A percentile compares a stretch with the other conserved stretches of the same genome.
These are phyloP conservation scores for Drosophila nr. fundita DNA, from an alignment of 2,888 invertebrate genomes.

Conservation along the genomic window DNA sequence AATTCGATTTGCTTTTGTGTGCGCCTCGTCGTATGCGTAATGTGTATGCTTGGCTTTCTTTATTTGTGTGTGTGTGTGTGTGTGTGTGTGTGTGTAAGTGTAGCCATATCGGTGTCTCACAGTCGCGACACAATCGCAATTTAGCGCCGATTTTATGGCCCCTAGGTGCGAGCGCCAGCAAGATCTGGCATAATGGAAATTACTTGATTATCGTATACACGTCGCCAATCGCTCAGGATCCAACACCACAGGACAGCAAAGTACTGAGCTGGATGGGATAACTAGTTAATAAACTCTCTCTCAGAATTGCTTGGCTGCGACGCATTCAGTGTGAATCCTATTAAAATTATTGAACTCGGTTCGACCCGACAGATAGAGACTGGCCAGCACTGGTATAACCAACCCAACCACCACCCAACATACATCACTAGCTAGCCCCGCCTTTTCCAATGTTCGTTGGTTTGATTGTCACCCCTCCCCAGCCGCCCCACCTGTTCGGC, in stretches of 20 bases:
- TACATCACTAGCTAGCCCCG: background rate
- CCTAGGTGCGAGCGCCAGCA: slow-evolving; percentile 56
- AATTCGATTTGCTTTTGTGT: slow-evolving; percentile 80
- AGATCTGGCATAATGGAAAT: slow-evolving; percentile 72
- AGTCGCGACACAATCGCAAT: slow-evolving; percentile 78
- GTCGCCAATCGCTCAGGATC: slow-evolving; percentile 74
- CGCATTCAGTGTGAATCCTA: slow-evolving; percentile 47
- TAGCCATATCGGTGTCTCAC: slow-evolving; percentile 50
- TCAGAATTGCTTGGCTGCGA: background rate
- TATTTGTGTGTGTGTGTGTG: slow-evolving; percentile 19
- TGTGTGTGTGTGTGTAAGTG: slow-evolving; percentile 19
- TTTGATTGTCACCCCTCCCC: background rate
- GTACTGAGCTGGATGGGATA: slow-evolving; percentile 3
- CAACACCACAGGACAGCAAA: background rate
- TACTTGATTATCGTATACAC: slow-evolving; percentile 80
- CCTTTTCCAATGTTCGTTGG: background rate
- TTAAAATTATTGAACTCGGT: slow-evolving; percentile 62
- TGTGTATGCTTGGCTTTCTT: slow-evolving; percentile 51
- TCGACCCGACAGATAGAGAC: slow-evolving; percentile 11
- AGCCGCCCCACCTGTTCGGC: slow-evolving; percentile 14
- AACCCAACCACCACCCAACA: background rate
- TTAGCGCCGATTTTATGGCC: slow-evolving; percentile 71
- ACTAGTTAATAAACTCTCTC: slow-evolving; percentile 53
- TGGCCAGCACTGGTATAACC: background rate
- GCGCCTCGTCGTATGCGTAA: slow-evolving; percentile 75